Evolutionary conservation across 2,113 vertebrate genomes (phyloP).

Genomic region (Etia nguti): DNA sequence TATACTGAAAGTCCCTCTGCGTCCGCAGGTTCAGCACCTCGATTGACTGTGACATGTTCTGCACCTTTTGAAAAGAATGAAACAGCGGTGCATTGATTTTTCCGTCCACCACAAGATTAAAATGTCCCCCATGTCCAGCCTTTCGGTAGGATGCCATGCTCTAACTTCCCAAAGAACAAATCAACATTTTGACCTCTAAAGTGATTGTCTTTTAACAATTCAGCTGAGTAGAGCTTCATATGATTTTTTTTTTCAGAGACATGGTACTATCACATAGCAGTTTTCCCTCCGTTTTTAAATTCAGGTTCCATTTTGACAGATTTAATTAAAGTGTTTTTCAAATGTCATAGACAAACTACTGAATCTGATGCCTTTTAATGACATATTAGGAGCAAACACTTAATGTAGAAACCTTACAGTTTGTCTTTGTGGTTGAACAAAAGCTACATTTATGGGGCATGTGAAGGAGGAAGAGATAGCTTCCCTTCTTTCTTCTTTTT

Average conservation of each 20-base stretch:
- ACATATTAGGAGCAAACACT: background rate
- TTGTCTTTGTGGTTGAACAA: slow-evolving; percentile 4
- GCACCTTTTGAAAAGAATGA: slow-evolving; percentile 80
- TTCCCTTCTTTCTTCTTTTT: background rate
- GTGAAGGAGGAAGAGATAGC: background rate
- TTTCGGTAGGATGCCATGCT: background rate
- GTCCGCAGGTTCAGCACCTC: slow-evolving; percentile 97
- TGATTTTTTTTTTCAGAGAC: background rate
- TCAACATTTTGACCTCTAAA: slow-evolving; percentile 48
- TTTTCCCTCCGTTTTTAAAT: background rate
- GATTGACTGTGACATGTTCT: slow-evolving; percentile 99
- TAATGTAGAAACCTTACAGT: background rate
- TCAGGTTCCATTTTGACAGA: background rate
- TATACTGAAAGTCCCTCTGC: slow-evolving; percentile 98
- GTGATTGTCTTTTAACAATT: slow-evolving; percentile 9
- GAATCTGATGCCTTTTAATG: background rate
- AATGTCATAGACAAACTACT: background rate
- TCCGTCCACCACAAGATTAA: slow-evolving; percentile 39
- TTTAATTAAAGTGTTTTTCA: background rate
- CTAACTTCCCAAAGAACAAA: slow-evolving; percentile 18
- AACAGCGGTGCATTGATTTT: slow-evolving; percentile 50
- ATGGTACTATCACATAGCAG: background rate
- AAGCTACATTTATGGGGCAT: slow-evolving; percentile 18
- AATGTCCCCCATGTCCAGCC: slow-evolving; percentile 50
- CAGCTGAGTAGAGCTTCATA: background rate